Base-by-base conservation (phyloP, 2,113 vertebrate genomes). In the Cisticola juncidis region DNA sequence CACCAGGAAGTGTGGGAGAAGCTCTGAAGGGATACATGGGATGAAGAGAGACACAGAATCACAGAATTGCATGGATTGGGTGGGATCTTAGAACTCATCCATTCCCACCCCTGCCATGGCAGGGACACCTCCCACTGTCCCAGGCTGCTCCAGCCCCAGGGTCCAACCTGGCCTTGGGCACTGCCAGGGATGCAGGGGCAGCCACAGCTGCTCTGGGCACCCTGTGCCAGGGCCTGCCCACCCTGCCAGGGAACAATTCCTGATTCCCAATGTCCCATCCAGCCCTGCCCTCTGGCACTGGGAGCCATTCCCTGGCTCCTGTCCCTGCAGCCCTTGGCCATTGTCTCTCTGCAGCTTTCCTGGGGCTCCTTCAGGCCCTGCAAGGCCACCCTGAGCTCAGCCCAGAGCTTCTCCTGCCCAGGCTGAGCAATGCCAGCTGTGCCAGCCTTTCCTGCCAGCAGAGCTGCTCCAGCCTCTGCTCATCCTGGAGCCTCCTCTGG, bases 101-200 rank as follows among this genome's bases (percentile, higher is more conserved):
- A 3, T 0, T 19, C 0, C 21, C 14, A 20, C 8, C 18, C 4
- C 44, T 17, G 28, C 19, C 40, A 24, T 42, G 57, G 40, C 47
- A 79, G 40, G 84, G 74, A 72, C 35, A 18, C 40, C 17, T 80
- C 0, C 40, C 76, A 80, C 50, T 26, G 51, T 14, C 1, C 40
- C 74, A 79, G 65, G 73, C 29, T 38, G 47, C 73, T 70, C 64
- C 44, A 5, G 19, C 15, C 33, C 64, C 14, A 15, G 0, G 50
- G 44, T 54, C 73, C 47, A 61, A 0, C 28, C 64, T 45, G 83
- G 72, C 33, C 61, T 86, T 24, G 71, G 33, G 22, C 56, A 57
- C 56, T 57, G 21, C 56, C 56, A 57, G 56, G 33, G 56, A 57
- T 57, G 33, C 56, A 57, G 33, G 56, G 56, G 56, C 56, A 57